Evolutionary conservation across 2,113 vertebrate species (phyloP).

Genomic region (Benitochromis conjunctus): DNA sequence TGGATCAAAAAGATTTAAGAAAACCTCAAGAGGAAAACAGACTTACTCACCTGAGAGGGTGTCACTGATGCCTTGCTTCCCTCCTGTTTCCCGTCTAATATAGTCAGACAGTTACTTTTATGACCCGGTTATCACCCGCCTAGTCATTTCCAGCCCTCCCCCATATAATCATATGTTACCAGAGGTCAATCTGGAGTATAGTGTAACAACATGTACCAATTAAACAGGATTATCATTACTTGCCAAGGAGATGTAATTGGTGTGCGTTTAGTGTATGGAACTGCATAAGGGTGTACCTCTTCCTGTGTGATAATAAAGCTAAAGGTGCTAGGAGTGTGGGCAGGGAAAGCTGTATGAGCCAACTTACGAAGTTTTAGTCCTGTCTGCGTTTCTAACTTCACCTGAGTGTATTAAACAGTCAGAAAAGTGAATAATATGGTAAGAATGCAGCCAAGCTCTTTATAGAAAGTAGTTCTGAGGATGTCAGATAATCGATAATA

Average conservation of each 20-base stretch:
- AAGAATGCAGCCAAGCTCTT: neutral
- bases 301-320: neutral
- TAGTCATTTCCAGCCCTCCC: neutral
- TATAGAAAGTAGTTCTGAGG: neutral
- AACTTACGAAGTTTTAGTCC: fast-evolving
- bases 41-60: constrained; percentile 21
- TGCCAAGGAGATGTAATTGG: neutral
- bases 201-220: neutral
- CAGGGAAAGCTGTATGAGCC: neutral
- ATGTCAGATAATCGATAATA: neutral
- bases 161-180: neutral
- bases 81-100: neutral
- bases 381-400: neutral
- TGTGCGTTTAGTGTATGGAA: neutral
- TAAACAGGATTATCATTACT: neutral
- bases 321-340: neutral
- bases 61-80: neutral
- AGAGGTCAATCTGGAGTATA: neutral
- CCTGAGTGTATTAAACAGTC: neutral
- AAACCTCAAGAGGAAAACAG: neutral
- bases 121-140: neutral
- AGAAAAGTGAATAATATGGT: fast-evolving
- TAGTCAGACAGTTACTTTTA: constrained; percentile 8
- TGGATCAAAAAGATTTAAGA: neutral
- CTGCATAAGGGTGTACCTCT: neutral